Evolutionary conservation across 1,140 invertebrate genomes (phyloP).

Genomic region (Ylistrum balloti): DNA sequence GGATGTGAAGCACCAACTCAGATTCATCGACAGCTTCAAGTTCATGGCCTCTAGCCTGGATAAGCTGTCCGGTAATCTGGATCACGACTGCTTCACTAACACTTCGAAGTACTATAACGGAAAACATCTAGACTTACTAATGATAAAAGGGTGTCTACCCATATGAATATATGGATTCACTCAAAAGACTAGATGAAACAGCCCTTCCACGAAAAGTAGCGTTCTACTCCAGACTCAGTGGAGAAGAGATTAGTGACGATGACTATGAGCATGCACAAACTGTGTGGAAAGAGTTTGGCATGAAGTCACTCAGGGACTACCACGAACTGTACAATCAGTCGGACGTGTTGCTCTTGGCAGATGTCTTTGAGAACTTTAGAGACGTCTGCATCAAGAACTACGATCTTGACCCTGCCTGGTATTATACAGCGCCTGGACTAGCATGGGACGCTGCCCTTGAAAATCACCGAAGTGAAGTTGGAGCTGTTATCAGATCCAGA

Average conservation of each 20-base stretch:
- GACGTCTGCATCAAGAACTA: constrained; percentile 59
- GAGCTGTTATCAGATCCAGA: constrained; percentile 70
- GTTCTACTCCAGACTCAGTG: no score
- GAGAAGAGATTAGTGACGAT: constrained; percentile 50
- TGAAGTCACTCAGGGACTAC: constrained; percentile 79
- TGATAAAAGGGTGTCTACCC: constrained; percentile 74
- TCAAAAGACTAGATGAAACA: constrained; percentile 69
- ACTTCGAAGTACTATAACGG: neutral
- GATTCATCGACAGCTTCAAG: constrained; percentile 31
- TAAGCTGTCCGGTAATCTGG: no score
- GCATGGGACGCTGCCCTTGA: constrained; percentile 61
- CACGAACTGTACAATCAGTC: constrained; percentile 79
- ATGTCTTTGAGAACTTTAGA: constrained; percentile 84
- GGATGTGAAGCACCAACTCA: no score
- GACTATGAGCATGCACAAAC: constrained; percentile 72
- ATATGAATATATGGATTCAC: constrained; percentile 74
- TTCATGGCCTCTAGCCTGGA: constrained; percentile 47
- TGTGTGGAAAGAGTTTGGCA: constrained; percentile 74
- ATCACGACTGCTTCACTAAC: neutral
- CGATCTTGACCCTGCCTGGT: constrained; percentile 71
- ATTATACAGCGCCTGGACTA: constrained; percentile 71
- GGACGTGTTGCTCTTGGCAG: constrained; percentile 67
- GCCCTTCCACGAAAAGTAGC: constrained; percentile 64
- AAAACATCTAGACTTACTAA: constrained; percentile 44
- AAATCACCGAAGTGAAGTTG: constrained; percentile 62